A percentile compares a stretch with the other conserved stretches of the same genome.
phyloP scores from a whole-genome alignment of 2,113 vertebrate species.

The Pristiophorus japonicus region DNA sequence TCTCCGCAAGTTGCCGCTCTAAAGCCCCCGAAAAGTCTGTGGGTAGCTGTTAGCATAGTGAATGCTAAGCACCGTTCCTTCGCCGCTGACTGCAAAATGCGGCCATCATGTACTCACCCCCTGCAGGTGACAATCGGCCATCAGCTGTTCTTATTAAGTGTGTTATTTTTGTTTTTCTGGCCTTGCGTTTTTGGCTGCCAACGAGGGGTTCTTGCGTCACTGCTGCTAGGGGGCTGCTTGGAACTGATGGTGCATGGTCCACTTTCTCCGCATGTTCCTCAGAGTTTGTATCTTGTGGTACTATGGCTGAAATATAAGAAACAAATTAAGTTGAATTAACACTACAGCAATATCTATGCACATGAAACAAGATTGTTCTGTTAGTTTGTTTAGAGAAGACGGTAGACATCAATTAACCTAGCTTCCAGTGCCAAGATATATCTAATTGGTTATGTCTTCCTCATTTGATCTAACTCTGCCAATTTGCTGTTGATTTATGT shows the following conservation, averaged over 20 bases:
- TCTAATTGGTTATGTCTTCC: not conserved
- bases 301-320: constrained; percentile 60
- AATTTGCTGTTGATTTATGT: not conserved
- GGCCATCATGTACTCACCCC: constrained; percentile 53
- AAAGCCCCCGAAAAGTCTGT: not conserved
- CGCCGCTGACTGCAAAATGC: not conserved
- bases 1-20: not conserved
- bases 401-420: not conserved
- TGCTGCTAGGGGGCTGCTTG: constrained; percentile 66
- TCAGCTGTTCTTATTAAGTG: constrained; percentile 89
- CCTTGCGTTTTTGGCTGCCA: constrained; percentile 97
- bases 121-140: constrained; percentile 79
- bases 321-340: constrained; percentile 7
- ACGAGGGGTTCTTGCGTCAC: constrained; percentile 77
- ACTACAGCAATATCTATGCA: not conserved
- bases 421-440: not conserved
- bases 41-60: not conserved
- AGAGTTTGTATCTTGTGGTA: constrained; percentile 63
- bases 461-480: not conserved
- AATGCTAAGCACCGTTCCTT: not conserved
- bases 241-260: constrained; percentile 57
- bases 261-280: constrained; percentile 62
- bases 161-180: constrained; percentile 94
- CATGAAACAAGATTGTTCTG: not conserved
- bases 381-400: not conserved